Evolutionary conservation across 2,113 vertebrate species (phyloP), one percentile per base, ranked within the genome.

Genomic region (Muntiacus reevesi): DNA sequence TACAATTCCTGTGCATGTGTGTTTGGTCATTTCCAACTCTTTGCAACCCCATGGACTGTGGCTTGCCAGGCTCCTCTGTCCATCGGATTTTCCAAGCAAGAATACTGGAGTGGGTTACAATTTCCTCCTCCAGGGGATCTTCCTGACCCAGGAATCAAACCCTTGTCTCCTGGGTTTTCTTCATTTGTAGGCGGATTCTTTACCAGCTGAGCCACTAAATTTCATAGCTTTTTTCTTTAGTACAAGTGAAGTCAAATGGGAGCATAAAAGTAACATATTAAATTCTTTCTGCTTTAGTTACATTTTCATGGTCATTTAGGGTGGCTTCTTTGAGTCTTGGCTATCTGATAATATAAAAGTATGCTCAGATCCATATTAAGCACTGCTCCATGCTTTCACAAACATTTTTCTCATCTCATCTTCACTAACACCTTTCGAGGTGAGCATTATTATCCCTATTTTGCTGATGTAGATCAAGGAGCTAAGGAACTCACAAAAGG

Each of bases 271-370:
- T 97, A 89, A 95, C 30, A 74, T 52, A 84, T 87, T 92, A 93
- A 95, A 93, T 79, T 95, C 25, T 90, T 96, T 84, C 87, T 89
- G 79, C 74, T 89, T 87, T 96, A 84, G 27, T 94, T 97, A 88
- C 54, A 90, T 97, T 93, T 95, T 79, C 89, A 59, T 95, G 89
- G 25, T 28, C 67, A 87, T 85, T 91, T 94, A 86, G 47, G 45
- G 25, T 60, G 21, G 40, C 55, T 45, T 82, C 33, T 96, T 95
- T 91, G 50, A 81, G 25, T 93, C 76, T 89, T 60, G 14, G 78
- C 74, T 96, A 27, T 81, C 83, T 84, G 54, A 45, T 86, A 81
- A 50, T 89, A 96, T 19, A 62, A 57, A 59, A 96, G 83, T 67
- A 84, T 62, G n/a, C 43, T 89, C 79, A 62, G 59, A 79, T 79